Evolutionary conservation across 2,797 vertebrate species (phyloP), one percentile per base, ranked within the genome.

Genomic region (Apodemus agrarius): DNA sequence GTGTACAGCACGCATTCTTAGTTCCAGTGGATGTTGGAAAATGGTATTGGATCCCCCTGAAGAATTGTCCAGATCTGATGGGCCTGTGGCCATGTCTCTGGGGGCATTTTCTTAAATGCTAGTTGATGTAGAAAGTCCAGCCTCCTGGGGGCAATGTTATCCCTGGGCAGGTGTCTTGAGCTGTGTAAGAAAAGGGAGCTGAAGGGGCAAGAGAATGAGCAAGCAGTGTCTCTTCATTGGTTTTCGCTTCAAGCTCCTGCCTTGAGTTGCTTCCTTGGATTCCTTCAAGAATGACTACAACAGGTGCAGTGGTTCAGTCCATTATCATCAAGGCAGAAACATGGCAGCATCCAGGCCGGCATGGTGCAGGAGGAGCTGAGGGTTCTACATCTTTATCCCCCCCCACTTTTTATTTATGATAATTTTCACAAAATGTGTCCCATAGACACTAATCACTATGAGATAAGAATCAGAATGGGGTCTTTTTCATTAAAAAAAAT

Each of bases 351-450:
- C 52, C 52, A 13, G 52, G 52, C 52, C 13, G 52, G 52, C 52
- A 13, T 52, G 52, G 52, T 52, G 52, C 52, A 52, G 52, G 52
- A 13, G 52, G 52, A 52, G 1, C 52, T 52, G 52, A 52, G 11
- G 2, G 52, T 52, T 12, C 11, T 52, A 52, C 52, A 52, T 52
- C 52, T 59, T 59, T 59, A 21, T 21, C 6, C 57, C 76, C 76
- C 57, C 29, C 8, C 37, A 49, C 69, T 93, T 91, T 94, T 46
- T 17, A 84, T 43, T 46, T 46, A 88, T 4, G 6, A 21, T 54
- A 22, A 92, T 95, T 96, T 92, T 90, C 26, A 69, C 49, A 63
- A 52, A 90, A 3, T 81, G 3, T 89, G 3, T 79, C 43, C 46
- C 29, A 29, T 13, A 76, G n/a, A 57, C 7, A 49, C 22, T 76